phyloP scores from a whole-genome alignment of 37 sponge, comb jelly and placozoan genomes.

The Spongilla lacustris region DNA sequence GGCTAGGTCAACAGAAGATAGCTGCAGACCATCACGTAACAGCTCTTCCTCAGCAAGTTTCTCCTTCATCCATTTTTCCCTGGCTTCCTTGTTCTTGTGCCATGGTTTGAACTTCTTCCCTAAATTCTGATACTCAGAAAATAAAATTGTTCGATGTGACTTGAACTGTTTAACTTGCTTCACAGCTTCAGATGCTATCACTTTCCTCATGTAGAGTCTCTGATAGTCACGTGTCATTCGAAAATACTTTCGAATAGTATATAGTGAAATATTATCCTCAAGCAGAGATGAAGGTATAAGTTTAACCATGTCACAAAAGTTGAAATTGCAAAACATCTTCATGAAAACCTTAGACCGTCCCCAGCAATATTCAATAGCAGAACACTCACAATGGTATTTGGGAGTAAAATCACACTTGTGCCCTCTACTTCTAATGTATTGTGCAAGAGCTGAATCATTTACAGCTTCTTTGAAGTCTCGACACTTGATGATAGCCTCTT shows the following conservation, averaged over 20 bases:
- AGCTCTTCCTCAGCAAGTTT: background rate
- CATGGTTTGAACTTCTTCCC: background rate
- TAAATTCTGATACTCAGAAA: background rate
- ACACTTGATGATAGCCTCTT: too few relatives aligned
- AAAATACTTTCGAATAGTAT: background rate
- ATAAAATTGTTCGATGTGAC: background rate
- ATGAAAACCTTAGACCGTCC: background rate
- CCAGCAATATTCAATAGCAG: background rate
- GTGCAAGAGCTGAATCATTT: too few relatives aligned
- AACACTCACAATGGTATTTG: too few relatives aligned
- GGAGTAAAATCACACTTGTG: too few relatives aligned
- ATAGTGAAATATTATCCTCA: background rate
- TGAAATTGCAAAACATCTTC: constrained; percentile 1
- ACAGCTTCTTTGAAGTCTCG: too few relatives aligned
- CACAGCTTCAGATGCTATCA: background rate
- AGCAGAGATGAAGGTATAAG: background rate
- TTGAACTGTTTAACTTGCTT: background rate
- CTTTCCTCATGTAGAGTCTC: background rate
- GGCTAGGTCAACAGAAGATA: too few relatives aligned
- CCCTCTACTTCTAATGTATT: too few relatives aligned
- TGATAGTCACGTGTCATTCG: background rate
- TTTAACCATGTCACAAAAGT: too few relatives aligned
- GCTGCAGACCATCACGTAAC: too few relatives aligned
- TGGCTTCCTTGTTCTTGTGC: background rate
- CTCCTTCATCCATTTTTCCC: background rate